phyloP scores from a whole-genome alignment of 2,797 vertebrate genomes.

The Periparus ater region DNA sequence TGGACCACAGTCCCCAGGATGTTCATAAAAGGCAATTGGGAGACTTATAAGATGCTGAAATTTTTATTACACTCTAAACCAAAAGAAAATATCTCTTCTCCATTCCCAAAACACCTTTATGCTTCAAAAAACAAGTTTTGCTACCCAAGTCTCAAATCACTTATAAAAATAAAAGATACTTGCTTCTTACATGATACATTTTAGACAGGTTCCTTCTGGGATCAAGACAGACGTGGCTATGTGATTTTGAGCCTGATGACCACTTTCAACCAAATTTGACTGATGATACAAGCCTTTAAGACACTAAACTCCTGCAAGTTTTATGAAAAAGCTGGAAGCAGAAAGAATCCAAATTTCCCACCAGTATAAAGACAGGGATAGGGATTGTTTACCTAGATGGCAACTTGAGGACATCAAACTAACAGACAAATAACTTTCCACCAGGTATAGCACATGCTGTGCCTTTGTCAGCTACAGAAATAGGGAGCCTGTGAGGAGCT shows the following conservation, averaged over 20 bases:
- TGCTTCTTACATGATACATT: not conserved
- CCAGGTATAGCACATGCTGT: not conserved
- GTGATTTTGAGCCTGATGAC: not conserved
- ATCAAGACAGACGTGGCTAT: not conserved
- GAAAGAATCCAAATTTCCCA: not conserved
- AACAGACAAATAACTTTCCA: not conserved
- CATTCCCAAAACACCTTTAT: constrained; percentile 11
- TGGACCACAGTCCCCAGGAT: constrained; percentile 14
- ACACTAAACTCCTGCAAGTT: not conserved
- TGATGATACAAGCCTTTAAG: not conserved
- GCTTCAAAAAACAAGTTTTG: constrained; percentile 12
- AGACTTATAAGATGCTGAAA: constrained; percentile 24
- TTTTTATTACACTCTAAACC: constrained; percentile 27
- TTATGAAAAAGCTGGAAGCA: not conserved
- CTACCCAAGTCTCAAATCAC: constrained; percentile 1
- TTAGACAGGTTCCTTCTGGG: not conserved
- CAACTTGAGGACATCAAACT: not conserved
- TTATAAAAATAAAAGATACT: not conserved
- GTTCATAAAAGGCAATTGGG: constrained; percentile 20
- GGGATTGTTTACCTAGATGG: not conserved
- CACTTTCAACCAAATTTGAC: not conserved
- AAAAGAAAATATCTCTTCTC: not conserved
- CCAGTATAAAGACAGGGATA: not conserved
- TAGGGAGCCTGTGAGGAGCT: not conserved
- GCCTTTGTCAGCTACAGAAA: not conserved